Conservation (phyloP, 2,797 vertebrate genomes). For the Lutjanus campechanus region DNA sequence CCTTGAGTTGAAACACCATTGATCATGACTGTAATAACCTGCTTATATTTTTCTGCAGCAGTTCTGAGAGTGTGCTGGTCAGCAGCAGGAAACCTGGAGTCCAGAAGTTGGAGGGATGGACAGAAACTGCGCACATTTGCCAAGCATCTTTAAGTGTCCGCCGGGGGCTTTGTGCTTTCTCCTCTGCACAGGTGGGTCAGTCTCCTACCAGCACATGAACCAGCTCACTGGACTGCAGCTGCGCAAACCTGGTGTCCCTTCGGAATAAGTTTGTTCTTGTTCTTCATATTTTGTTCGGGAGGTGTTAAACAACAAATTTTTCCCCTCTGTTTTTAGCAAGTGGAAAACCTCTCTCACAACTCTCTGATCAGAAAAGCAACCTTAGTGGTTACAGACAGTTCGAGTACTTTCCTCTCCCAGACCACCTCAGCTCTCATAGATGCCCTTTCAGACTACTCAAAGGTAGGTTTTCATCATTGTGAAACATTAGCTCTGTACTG, state of each 20-base stretch:
- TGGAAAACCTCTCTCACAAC: slow-evolving; percentile 90
- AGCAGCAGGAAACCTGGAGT: slow-evolving; percentile 50
- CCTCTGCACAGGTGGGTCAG: slow-evolving; percentile 76
- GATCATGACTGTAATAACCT: background rate
- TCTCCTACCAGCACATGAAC: background rate
- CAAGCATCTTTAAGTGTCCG: slow-evolving; percentile 62
- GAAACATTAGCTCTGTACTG: no score
- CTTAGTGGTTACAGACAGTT: slow-evolving; percentile 93
- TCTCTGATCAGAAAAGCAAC: slow-evolving; percentile 92
- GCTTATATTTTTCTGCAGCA: slow-evolving; percentile 47
- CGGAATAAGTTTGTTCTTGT: background rate
- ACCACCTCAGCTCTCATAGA: slow-evolving; percentile 91
- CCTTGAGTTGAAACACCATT: no score
- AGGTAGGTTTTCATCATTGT: slow-evolving; percentile 78
- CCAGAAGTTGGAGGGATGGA: slow-evolving; percentile 55
- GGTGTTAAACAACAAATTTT: background rate
- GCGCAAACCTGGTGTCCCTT: no score
- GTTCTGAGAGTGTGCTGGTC: slow-evolving; percentile 48
- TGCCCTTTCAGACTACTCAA: slow-evolving; percentile 91
- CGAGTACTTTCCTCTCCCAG: slow-evolving; percentile 93
- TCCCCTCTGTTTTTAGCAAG: slow-evolving; percentile 45
- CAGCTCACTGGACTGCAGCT: background rate
- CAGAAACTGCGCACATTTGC: slow-evolving; percentile 47
- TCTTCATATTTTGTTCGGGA: background rate
- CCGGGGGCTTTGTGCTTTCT: slow-evolving; percentile 65